Conservation (phyloP, 2,113 vertebrate species). For the Gila orcuttii region DNA sequence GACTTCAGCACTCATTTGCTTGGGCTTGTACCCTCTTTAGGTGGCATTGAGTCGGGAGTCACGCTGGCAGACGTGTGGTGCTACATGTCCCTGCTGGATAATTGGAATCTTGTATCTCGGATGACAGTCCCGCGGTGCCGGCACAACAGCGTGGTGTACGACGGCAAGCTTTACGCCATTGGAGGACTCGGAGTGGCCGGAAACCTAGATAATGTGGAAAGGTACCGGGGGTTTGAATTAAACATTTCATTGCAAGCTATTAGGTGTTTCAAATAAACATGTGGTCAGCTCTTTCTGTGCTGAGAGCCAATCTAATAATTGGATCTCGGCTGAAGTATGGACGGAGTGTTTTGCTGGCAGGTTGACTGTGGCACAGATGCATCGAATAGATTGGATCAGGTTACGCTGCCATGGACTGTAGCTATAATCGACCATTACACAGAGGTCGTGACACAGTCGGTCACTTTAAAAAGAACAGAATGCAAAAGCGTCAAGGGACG, state of each 20-base stretch:
- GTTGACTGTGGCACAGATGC: constrained; percentile 44
- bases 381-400: constrained; percentile 35
- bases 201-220: constrained; percentile 97
- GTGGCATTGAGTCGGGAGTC: constrained; percentile 95
- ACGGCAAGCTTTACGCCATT: constrained; percentile 96
- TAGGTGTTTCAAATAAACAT: constrained; percentile 25
- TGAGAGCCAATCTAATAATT: constrained; percentile 56
- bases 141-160: constrained; percentile 95
- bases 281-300: constrained; percentile 44
- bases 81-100: constrained; percentile 98
- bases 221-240: constrained; percentile 74
- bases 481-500: not conserved
- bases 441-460: not conserved
- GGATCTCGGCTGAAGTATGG: constrained; percentile 52
- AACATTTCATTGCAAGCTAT: constrained; percentile 28
- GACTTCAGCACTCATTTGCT: constrained; percentile 45
- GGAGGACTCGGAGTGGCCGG: constrained; percentile 93
- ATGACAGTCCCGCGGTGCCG: constrained; percentile 95
- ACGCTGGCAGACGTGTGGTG: constrained; percentile 96
- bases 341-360: constrained; percentile 48
- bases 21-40: constrained; percentile 69
- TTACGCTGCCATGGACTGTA: constrained; percentile 12
- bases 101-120: constrained; percentile 98
- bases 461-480: constrained; percentile 7
- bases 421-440: constrained; percentile 40